Conservation (phyloP, 1,140 invertebrate genomes). For the Lerema accius region DNA sequence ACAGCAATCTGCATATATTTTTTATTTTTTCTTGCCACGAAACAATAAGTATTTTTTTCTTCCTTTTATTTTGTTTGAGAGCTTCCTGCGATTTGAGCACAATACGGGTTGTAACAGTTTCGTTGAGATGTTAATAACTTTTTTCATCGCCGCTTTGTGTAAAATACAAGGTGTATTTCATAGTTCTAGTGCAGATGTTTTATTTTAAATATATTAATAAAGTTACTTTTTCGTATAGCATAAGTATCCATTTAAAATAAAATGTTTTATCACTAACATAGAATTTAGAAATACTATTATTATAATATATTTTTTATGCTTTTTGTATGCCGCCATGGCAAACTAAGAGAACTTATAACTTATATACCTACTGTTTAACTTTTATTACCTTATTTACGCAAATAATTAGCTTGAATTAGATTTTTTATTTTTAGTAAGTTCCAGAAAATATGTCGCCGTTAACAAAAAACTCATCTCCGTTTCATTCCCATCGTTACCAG, state of each 20-base stretch:
- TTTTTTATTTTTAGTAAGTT: no score
- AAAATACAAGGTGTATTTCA: constrained; percentile 1
- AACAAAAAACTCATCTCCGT: no score
- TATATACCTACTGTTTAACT: no score
- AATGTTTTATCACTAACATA: no score
- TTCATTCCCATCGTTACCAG: neutral
- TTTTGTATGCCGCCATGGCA: no score
- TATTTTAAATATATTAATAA: neutral
- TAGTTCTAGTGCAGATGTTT: constrained; percentile 41
- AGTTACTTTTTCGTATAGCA: neutral
- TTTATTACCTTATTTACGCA: no score
- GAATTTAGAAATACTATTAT: no score
- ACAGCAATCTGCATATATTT: constrained; percentile 61
- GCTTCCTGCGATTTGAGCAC: constrained; percentile 52
- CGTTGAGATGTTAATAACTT: constrained; percentile 68
- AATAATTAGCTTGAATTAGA: no score
- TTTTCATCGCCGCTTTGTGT: constrained; percentile 44
- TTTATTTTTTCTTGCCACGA: constrained; percentile 57
- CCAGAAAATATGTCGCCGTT: no score
- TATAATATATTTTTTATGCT: no score
- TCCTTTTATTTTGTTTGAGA: constrained; percentile 52
- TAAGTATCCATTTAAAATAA: no score
- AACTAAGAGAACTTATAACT: no score
- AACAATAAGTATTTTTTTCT: constrained; percentile 57
- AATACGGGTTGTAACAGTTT: constrained; percentile 62